Conservation (phyloP, 2,797 vertebrate genomes). For the Parauchenoglanis punctatus region DNA sequence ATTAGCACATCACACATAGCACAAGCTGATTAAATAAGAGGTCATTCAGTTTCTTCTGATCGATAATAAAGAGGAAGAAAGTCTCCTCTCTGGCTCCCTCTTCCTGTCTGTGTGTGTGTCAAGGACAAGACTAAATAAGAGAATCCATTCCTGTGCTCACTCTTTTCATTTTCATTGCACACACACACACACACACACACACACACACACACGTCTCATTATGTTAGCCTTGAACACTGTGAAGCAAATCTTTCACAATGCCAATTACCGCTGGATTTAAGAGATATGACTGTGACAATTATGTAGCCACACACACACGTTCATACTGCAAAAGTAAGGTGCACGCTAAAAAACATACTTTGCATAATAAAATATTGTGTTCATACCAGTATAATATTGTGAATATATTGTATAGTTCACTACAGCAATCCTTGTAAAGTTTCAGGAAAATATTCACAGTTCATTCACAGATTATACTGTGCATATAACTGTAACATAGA, state of each 20-base stretch:
- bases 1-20: background rate
- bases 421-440: background rate
- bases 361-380: background rate
- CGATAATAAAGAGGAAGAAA: background rate
- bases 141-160: conserved; percentile 4
- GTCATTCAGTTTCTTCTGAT: conserved; percentile 14
- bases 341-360: background rate
- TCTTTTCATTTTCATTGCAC: background rate
- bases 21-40: conserved; percentile 15
- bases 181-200: conserved; percentile 10
- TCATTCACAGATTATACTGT: background rate
- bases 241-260: conserved; percentile 38
- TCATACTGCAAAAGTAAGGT: background rate
- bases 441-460: background rate
- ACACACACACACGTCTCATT: conserved; percentile 27
- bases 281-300: background rate
- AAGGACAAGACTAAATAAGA: conserved; percentile 14
- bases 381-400: background rate
- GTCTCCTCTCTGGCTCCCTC: background rate
- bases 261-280: conserved; percentile 24
- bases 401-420: background rate
- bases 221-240: conserved; percentile 26
- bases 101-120: conserved; percentile 3
- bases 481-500: background rate
- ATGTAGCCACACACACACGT: background rate